phyloP scores from a whole-genome alignment of 2,113 vertebrate species.

The Salvelinus alpinus region DNA sequence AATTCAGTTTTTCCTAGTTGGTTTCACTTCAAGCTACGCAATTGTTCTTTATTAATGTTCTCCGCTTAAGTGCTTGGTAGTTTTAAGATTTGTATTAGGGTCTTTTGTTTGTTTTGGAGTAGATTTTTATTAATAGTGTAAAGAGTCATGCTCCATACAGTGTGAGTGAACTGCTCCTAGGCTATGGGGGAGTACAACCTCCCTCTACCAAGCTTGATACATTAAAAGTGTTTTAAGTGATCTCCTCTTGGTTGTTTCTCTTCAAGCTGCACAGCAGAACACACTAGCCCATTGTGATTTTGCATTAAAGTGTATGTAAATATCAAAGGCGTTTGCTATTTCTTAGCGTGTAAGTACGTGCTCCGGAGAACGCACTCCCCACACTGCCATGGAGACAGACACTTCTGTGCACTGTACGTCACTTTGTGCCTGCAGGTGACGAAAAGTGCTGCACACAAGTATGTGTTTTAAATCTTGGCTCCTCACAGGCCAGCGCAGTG shows the following conservation, averaged over 20 bases:
- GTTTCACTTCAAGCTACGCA: constrained; percentile 1
- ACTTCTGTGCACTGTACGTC: constrained; percentile 42
- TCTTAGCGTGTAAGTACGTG: constrained; percentile 36
- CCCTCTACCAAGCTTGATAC: background rate
- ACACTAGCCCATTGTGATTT: constrained; percentile 28
- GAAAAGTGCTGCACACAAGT: constrained; percentile 55
- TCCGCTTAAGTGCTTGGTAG: background rate
- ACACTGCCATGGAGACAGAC: constrained; percentile 66
- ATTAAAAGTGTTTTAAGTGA: background rate
- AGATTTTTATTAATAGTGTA: background rate
- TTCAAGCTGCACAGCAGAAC: constrained; percentile 8
- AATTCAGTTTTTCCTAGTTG: constrained; percentile 12
- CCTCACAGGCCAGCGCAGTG: constrained; percentile 21
- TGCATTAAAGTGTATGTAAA: constrained; percentile 38
- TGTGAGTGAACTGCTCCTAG: background rate
- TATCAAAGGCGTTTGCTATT: constrained; percentile 31
- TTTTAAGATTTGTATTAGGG: background rate
- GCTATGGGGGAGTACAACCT: background rate
- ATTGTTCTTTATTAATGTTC: background rate
- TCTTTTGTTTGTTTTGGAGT: background rate
- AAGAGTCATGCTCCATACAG: background rate
- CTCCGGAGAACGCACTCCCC: constrained; percentile 29
- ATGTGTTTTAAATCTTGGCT: constrained; percentile 57
- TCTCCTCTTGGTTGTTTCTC: background rate
- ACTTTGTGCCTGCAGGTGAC: constrained; percentile 53